A percentile compares a stretch with the other conserved stretches of the same genome.
Evolutionary conservation across 2,888 invertebrate genomes (phyloP).

Genomic region (Ephialtes manifestator): DNA sequence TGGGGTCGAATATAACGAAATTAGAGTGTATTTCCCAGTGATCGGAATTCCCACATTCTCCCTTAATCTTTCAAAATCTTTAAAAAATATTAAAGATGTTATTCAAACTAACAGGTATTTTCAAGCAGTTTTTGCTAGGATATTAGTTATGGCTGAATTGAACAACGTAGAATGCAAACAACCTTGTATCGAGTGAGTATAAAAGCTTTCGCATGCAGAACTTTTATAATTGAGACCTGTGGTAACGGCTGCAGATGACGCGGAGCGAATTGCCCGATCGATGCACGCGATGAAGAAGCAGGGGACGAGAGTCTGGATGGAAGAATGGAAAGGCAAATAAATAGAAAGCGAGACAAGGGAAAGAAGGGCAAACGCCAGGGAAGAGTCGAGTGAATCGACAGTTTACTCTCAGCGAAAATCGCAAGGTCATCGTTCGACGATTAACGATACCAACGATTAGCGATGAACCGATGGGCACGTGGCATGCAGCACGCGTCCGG

Average conservation of each 20-base stretch:
- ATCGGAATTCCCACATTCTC: too few species aligned
- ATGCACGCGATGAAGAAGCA: conserved; percentile 5
- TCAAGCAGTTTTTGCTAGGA: background rate
- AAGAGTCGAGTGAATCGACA: conserved; percentile 32
- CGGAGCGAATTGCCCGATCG: conserved; percentile 20
- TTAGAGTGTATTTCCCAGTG: too few species aligned
- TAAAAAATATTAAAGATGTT: too few species aligned
- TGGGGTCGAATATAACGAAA: too few species aligned
- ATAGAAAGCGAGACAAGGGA: conserved; percentile 11
- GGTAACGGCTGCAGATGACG: conserved; percentile 34
- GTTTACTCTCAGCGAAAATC: conserved; percentile 75
- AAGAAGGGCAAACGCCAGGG: background rate
- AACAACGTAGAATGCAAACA: background rate
- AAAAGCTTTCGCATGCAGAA: conserved; percentile 17
- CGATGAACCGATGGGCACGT: conserved; percentile 19
- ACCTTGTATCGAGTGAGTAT: background rate
- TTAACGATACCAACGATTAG: conserved; percentile 75
- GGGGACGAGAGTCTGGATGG: conserved; percentile 6
- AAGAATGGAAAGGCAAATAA: conserved; percentile 15
- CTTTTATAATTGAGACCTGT: conserved; percentile 29
- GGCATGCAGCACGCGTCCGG: conserved; percentile 21
- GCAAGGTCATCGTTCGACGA: conserved; percentile 80
- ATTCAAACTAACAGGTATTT: too few species aligned
- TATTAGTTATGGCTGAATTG: background rate
- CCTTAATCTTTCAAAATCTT: too few species aligned